Percentiles rank a stretch among this genome's conserved stretches.
Conservation (phyloP, 2,113 vertebrate genomes). For the Struthio camelus region DNA sequence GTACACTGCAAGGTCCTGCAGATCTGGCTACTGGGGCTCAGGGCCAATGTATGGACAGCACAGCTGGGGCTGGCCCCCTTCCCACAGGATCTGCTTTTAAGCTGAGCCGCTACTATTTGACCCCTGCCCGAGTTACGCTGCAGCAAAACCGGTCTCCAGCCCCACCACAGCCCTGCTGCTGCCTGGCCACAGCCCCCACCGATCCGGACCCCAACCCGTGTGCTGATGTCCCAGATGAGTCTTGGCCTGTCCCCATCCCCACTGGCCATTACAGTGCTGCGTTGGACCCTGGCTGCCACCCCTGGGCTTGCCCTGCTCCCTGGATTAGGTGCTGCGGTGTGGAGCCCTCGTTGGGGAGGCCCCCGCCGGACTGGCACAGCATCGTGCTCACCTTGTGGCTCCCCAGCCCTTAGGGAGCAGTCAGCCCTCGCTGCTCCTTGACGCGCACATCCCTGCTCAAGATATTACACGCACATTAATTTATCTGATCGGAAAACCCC, state of each 20-base stretch:
- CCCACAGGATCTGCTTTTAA: not conserved
- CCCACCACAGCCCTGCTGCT: not conserved
- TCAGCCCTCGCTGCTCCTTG: not conserved
- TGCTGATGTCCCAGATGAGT: not conserved
- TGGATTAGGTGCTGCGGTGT: no score
- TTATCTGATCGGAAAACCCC: not conserved
- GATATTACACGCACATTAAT: not conserved
- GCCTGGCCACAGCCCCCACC: no score
- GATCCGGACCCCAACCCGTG: rapidly evolving
- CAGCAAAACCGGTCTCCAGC: not conserved
- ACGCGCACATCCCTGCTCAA: not conserved
- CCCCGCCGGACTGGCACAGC: no score
- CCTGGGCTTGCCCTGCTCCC: not conserved
- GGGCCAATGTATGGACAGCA: not conserved
- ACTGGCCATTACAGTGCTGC: no score
- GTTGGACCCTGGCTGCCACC: not conserved
- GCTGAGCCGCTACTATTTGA: not conserved
- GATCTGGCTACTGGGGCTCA: not conserved
- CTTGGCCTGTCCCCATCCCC: not conserved
- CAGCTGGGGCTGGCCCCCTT: not conserved
- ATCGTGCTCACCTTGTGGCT: not conserved
- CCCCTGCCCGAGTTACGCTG: not conserved
- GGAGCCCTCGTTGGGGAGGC: no score
- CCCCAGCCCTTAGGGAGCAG: rapidly evolving
- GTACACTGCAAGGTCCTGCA: not conserved